A percentile compares a stretch with the other conserved stretches of the same genome.
phyloP scores from a whole-genome alignment of 1,140 invertebrate genomes.

The Drosophila eugracilis region DNA sequence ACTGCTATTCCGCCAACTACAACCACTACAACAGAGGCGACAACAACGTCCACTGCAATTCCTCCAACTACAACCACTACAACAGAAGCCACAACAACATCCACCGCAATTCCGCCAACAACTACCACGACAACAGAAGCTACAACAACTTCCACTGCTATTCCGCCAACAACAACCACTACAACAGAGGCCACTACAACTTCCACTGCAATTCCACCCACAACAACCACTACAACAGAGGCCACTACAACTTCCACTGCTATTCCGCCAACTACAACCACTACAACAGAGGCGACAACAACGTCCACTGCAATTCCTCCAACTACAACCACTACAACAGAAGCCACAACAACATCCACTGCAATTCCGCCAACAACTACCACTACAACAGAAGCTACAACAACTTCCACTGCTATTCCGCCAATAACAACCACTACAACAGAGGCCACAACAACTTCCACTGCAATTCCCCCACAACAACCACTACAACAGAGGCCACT shows the following conservation, averaged over 20 bases:
- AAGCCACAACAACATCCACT: not conserved
- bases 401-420: not conserved
- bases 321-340: constrained; percentile 8
- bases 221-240: not conserved
- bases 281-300: not conserved
- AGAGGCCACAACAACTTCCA: not conserved
- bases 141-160: not conserved
- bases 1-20: no score
- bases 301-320: not conserved
- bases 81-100: not conserved
- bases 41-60: not conserved
- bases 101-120: not conserved
- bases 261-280: not conserved
- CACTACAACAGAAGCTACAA: constrained; percentile 7
- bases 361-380: constrained; percentile 2
- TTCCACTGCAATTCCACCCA: not conserved
- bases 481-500: not conserved
- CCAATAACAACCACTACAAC: constrained; percentile 1
- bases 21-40: not conserved
- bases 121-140: not conserved
- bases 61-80: not conserved
- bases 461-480: not conserved
- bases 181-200: constrained; percentile 5
- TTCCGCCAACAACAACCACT: not conserved
- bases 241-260: not conserved